phyloP scores from a whole-genome alignment of 2,888 invertebrate genomes.

The Auanema sp. region DNA sequence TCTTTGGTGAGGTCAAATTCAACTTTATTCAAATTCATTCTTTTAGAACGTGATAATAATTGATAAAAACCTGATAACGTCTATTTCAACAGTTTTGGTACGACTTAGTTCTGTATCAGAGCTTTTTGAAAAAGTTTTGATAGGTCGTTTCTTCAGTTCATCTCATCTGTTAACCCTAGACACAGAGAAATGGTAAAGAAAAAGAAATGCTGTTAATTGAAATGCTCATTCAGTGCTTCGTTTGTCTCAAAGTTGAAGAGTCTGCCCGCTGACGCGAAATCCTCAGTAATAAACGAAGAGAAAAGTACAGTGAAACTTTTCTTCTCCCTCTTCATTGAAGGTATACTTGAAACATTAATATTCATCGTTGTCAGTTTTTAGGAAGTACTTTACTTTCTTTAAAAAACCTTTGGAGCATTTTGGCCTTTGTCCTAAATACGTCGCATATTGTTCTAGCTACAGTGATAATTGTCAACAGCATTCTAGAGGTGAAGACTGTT shows the following conservation, averaged over 20 bases:
- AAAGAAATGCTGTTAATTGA: not conserved
- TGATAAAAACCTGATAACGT: conserved; percentile 6
- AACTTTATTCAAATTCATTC: not conserved
- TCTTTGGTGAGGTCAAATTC: conserved; percentile 8
- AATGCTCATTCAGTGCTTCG: not conserved
- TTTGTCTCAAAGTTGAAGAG: too few relatives aligned
- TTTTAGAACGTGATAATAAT: conserved; percentile 10
- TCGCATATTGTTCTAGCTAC: too few relatives aligned
- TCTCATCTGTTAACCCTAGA: conserved; percentile 7
- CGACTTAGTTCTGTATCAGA: not conserved
- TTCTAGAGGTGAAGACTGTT: not conserved
- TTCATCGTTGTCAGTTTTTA: too few relatives aligned
- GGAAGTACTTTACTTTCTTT: too few relatives aligned
- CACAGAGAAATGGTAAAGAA: conserved; percentile 3
- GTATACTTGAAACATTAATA: too few relatives aligned
- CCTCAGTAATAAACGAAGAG: conserved; percentile 1
- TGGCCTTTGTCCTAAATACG: too few relatives aligned
- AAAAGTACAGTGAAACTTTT: conserved; percentile 10
- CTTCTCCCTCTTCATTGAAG: conserved; percentile 1
- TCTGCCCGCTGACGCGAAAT: too few relatives aligned
- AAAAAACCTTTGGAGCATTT: too few relatives aligned
- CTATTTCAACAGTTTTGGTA: conserved; percentile 3
- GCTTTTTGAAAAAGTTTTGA: conserved; percentile 11
- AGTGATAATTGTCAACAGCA: too few relatives aligned
- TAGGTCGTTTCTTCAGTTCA: conserved; percentile 13